These are phyloP conservation scores for Cavia porcellus DNA, from an alignment of 2,113 vertebrate genomes.

Conservation along the genomic window DNA sequence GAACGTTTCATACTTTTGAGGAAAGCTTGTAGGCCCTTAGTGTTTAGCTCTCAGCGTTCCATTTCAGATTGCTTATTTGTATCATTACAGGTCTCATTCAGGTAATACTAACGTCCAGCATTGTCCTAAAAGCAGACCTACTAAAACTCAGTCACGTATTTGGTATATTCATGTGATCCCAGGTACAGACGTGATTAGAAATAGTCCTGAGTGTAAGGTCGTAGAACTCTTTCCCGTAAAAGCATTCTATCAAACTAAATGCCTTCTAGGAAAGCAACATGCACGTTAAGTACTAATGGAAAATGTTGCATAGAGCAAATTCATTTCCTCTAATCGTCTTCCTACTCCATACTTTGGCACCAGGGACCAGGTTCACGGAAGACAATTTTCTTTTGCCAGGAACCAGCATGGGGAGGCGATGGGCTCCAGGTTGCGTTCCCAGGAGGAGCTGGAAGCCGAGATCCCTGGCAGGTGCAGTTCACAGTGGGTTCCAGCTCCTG, in stretches of 20 bases:
- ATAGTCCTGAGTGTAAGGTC: not conserved
- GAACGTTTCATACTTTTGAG: not conserved
- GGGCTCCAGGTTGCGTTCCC: not conserved
- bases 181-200: not conserved
- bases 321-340: not conserved
- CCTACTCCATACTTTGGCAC: not conserved
- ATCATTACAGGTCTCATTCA: not conserved
- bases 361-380: not conserved
- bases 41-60: not conserved
- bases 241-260: not conserved
- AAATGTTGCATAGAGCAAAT: not conserved
- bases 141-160: not conserved
- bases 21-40: not conserved
- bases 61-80: not conserved
- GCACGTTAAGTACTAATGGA: not conserved
- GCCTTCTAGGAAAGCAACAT: not conserved
- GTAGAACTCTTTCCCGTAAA: not conserved
- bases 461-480: not conserved
- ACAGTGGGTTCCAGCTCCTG: not conserved
- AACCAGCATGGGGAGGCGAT: not conserved
- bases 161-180: not conserved
- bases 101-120: not conserved
- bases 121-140: slow-evolving; percentile 2
- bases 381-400: not conserved
- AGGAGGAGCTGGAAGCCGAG: not conserved